phyloP scores from a whole-genome alignment of 2,113 vertebrate genomes.

The Gallinago paraguaiae region DNA sequence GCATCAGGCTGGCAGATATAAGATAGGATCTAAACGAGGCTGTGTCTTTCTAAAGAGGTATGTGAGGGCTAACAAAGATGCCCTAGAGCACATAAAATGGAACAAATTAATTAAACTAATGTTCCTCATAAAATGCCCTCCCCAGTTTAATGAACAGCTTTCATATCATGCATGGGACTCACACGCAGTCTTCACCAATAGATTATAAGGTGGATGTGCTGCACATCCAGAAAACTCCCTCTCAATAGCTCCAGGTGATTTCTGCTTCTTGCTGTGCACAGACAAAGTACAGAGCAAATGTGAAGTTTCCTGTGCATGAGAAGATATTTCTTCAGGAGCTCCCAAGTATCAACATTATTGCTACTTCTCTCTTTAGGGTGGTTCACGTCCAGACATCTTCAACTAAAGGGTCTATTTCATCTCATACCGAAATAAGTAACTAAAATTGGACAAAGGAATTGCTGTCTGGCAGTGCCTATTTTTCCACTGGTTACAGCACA shows the following conservation, averaged over 20 bases:
- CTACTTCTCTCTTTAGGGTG: background rate
- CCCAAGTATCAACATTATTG: background rate
- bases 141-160: background rate
- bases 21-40: background rate
- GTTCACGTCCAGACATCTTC: background rate
- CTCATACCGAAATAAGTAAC: background rate
- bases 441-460: background rate
- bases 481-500: background rate
- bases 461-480: background rate
- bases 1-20: background rate
- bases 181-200: rapidly evolving
- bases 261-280: background rate
- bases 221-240: no score
- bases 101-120: background rate
- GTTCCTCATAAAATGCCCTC: background rate
- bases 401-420: background rate
- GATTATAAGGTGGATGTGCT: no score
- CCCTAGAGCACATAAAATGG: background rate
- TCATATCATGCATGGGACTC: background rate
- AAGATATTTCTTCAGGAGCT: background rate
- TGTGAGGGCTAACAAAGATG: background rate
- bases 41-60: background rate
- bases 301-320: background rate
- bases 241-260: background rate
- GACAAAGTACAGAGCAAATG: background rate